Evolutionary conservation across 2,113 vertebrate genomes (phyloP), one percentile per base, ranked within the genome.

Genomic region (Arenaria interpres): DNA sequence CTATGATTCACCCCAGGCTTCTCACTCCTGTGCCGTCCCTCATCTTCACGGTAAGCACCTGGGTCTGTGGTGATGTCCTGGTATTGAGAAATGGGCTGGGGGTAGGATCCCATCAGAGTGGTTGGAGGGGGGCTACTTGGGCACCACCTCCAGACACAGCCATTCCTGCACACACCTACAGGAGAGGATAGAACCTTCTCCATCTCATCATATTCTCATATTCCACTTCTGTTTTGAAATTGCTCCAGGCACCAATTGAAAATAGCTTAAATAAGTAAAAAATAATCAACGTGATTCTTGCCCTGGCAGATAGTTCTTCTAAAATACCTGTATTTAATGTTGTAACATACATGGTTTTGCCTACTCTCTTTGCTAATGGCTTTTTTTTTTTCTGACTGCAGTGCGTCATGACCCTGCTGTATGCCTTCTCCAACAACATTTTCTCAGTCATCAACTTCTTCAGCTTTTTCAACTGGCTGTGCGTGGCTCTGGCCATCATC

Each of bases 381-480:
- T n/a, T n/a, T 27, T 3, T 7, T 62, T 46, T 56, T 54, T 12
- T 18, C 66, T 83, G 68, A 21, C 53, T 71, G 4, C 98, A 99
- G 99, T 99, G 99, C 45, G 0, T 98, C 96, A 99, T 99, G 99
- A 99, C 99, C 17, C 97, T 99, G 94, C 98, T 99, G 18, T 99
- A 99, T 14, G 99, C 99, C 95, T 99, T 99, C 98, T 99, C 99
- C 97, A 98, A 97, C 3, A 98, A 99, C 97, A 99, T 99, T 85
- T 99, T 99, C 98, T 99, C 99, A 5, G 99, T 99, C 97, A 99
- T 99, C 94, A 99, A 99, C 98, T 99, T 99, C 99, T 99, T 99
- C 99, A 99, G 99, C 98, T 99, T 99, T 98, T 99, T 99, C 97
- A 99, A 99, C 98, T 99, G 99, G 99, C 99, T 99, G 12, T 99